These are phyloP conservation scores for Lutraria rhynchaena DNA, from an alignment of 1,140 invertebrate species.

Conservation along the genomic window DNA sequence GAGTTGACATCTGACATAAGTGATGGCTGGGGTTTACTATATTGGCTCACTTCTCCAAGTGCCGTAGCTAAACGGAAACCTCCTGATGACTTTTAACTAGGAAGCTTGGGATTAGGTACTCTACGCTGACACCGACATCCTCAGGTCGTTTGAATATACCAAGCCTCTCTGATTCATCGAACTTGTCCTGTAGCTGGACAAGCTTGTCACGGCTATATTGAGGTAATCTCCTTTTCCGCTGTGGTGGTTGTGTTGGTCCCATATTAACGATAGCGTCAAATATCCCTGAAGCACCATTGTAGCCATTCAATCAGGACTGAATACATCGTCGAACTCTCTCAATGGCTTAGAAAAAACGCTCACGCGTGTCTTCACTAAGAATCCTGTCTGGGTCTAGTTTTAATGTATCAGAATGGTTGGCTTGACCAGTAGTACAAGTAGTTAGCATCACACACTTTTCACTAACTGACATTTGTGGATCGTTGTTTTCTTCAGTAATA, in stretches of 20 bases:
- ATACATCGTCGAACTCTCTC: constrained; percentile 55
- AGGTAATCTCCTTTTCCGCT: too few species aligned
- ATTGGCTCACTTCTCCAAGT: constrained; percentile 45
- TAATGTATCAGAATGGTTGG: too few species aligned
- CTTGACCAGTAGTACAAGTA: neutral
- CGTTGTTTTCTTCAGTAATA: too few species aligned
- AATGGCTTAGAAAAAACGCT: constrained; percentile 46
- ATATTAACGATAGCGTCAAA: constrained; percentile 65
- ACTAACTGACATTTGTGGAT: too few species aligned
- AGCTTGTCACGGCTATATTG: too few species aligned
- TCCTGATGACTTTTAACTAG: constrained; percentile 13
- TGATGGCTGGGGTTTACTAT: constrained; percentile 63
- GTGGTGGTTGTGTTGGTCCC: constrained; percentile 63
- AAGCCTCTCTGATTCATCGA: too few species aligned
- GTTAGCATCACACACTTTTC: neutral
- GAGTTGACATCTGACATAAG: constrained; percentile 63
- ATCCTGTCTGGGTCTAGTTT: constrained; percentile 61
- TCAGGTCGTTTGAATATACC: constrained; percentile 34
- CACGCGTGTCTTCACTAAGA: constrained; percentile 37
- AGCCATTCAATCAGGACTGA: constrained; percentile 45
- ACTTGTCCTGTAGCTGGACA: too few species aligned
- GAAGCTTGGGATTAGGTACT: constrained; percentile 1
- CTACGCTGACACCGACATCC: constrained; percentile 13
- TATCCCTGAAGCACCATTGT: too few species aligned
- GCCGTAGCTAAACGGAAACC: constrained; percentile 45